phyloP scores from a whole-genome alignment of 2,113 vertebrate species.

The Ailuropoda melanoleuca region DNA sequence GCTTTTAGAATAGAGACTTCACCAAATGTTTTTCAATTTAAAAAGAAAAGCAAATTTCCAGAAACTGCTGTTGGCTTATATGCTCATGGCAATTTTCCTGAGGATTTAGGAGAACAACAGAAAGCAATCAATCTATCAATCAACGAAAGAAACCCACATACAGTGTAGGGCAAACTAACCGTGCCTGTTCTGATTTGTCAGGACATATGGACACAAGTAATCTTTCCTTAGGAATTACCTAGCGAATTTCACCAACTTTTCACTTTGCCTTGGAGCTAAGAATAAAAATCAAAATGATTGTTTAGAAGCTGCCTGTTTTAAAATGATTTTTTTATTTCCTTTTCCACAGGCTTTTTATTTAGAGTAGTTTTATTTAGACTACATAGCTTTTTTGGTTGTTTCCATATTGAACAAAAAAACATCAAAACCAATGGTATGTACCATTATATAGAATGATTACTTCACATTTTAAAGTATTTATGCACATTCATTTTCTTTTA shows the following conservation, averaged over 20 bases:
- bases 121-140: neutral
- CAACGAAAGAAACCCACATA: neutral
- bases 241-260: conserved; percentile 21
- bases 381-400: neutral
- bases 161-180: neutral
- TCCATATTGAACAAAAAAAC: neutral
- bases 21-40: conserved; percentile 44
- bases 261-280: neutral
- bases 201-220: neutral
- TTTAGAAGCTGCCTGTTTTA: neutral
- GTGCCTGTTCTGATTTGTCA: neutral
- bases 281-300: neutral
- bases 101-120: conserved; percentile 1
- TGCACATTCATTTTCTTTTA: neutral
- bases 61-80: neutral
- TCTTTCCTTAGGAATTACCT: neutral
- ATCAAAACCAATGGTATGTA: neutral
- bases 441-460: neutral
- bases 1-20: conserved; percentile 40
- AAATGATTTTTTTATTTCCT: neutral
- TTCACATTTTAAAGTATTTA: conserved; percentile 37
- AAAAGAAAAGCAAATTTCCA: conserved; percentile 38
- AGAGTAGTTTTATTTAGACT: neutral
- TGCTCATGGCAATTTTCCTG: neutral
- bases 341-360: neutral